These are phyloP conservation scores for Picus viridis DNA, from an alignment of 2,797 vertebrate genomes.

Conservation along the genomic window DNA sequence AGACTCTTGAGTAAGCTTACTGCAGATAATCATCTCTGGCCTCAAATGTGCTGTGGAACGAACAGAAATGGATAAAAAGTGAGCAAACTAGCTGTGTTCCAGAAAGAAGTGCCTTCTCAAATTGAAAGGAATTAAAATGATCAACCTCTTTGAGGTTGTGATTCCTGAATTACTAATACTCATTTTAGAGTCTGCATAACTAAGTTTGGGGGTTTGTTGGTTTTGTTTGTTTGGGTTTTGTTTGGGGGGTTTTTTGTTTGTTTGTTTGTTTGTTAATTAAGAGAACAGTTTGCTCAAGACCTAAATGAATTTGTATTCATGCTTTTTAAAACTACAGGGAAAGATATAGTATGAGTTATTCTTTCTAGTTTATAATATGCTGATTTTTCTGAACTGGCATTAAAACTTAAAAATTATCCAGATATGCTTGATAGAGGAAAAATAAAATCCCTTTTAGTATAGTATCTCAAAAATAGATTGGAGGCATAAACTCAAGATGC, in stretches of 20 bases:
- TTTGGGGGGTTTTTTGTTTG: neutral
- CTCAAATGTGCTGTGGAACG: neutral
- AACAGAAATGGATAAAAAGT: neutral
- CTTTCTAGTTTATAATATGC: neutral
- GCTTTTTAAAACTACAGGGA: neutral
- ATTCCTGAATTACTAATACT: neutral
- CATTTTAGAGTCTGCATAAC: neutral
- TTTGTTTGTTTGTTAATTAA: neutral
- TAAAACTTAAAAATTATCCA: neutral
- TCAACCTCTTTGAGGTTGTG: neutral
- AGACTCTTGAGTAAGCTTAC: neutral
- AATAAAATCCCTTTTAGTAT: neutral
- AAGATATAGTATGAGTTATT: neutral
- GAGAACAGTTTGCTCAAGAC: neutral
- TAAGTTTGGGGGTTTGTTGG: neutral
- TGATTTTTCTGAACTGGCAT: neutral
- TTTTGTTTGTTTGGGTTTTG: neutral
- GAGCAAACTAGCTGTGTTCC: neutral
- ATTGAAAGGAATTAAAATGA: neutral
- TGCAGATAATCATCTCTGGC: neutral
- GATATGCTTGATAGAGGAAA: neutral
- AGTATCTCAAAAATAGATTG: neutral
- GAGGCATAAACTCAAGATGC: constrained; percentile 43
- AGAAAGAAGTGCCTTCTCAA: neutral
- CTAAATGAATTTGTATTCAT: neutral